These are phyloP conservation scores for Sorex fumeus DNA, from an alignment of 2,113 vertebrate genomes.

Conservation along the genomic window DNA sequence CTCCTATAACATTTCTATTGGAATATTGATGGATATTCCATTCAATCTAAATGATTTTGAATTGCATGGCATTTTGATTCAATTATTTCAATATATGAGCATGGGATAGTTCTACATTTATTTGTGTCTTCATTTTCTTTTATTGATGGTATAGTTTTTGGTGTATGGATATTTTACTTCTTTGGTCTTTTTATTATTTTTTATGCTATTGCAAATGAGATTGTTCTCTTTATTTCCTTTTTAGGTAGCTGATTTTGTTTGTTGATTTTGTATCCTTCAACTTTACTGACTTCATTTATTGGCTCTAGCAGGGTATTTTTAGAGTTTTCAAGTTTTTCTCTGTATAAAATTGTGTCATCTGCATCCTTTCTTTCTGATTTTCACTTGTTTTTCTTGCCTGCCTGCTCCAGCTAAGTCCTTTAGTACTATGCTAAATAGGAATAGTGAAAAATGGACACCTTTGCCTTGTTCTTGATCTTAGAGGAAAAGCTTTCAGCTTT, in stretches of 20 bases:
- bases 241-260: neutral
- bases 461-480: neutral
- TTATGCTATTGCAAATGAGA: conserved; percentile 8
- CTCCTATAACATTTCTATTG: neutral
- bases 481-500: neutral
- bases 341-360: neutral
- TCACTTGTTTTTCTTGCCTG: conserved; percentile 36
- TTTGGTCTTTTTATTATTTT: conserved; percentile 3
- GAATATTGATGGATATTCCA: neutral
- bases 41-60: neutral
- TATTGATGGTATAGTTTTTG: neutral
- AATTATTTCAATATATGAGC: neutral
- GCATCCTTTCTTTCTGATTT: neutral
- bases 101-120: neutral
- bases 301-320: neutral
- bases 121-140: conserved; percentile 22
- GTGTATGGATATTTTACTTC: neutral
- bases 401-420: conserved; percentile 1
- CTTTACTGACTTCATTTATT: conserved; percentile 13
- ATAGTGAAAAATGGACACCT: neutral
- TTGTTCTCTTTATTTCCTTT: conserved; percentile 37
- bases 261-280: neutral
- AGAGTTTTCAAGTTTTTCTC: neutral
- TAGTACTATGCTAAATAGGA: neutral
- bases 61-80: neutral